Evolutionary conservation across 1,140 invertebrate genomes (phyloP), one percentile per base, ranked within the genome.

Genomic region (Stegodyphus dumicola): DNA sequence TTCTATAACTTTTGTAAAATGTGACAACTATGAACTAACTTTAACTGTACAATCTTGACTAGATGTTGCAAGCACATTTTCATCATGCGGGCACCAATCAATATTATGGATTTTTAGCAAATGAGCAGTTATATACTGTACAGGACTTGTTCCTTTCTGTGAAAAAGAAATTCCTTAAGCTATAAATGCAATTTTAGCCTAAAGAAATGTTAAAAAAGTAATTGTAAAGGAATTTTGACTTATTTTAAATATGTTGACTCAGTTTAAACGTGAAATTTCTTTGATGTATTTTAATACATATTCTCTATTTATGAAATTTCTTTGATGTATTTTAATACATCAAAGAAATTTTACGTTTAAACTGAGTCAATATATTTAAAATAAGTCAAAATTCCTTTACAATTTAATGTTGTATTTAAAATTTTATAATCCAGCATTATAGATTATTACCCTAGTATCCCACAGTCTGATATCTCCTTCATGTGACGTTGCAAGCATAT

Each of bases 31-130:
- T 13, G 18, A 13, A 71, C 77, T 52, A 60, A 90, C 89, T 87
- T 98, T 98, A 4, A 98, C 96, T 67, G 95, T 96, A 87, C 95
- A 95, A 92, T 99, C 97, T 91, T 98, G 96, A 92, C 96, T 97
- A 81, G 95, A 96, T 2, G 96, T 97, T n/a, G 95, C 95, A 79
- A 98, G 90, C 88, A 96, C 94, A 88, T 95, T 95, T 91, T 97
- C 95, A 88, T 94, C 93, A 87, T 93, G 93, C 51, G 95, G 95
- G 92, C 94, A 97, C 97, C 97, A 98, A 90, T 98, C 97, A 64
- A 99, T 93, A 81, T 96, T 96, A 91, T 98, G 95, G 87, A 99
- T 97, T 92, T 95, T 97, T 81, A 95, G 95, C 75, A 97, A 91
- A 93, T 99, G 97, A 9, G 97, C 97, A 51, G 97, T 94, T 88